Conservation (phyloP, 2,797 vertebrate species). For the Carduelis carduelis region DNA sequence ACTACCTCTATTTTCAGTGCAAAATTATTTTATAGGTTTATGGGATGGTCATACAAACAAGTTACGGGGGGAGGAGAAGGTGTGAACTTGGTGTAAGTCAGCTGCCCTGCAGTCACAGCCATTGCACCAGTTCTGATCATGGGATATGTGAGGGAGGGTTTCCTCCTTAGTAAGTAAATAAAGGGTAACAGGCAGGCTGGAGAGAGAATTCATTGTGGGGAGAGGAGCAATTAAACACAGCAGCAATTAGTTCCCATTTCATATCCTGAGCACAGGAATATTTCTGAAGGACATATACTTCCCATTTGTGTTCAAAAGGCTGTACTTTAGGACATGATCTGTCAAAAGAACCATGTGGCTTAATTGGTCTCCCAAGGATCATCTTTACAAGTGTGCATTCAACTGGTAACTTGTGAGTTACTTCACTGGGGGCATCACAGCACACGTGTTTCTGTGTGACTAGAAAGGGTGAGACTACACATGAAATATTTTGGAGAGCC, state of each 20-base stretch:
- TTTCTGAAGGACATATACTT: slow-evolving; percentile 1
- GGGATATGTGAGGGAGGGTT: background rate
- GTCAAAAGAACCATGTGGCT: background rate
- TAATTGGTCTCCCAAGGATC: background rate
- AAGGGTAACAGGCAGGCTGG: background rate
- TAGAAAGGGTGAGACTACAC: background rate
- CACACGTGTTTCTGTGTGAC: background rate
- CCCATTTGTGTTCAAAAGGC: background rate
- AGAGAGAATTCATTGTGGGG: background rate
- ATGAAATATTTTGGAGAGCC: background rate
- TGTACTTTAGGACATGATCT: background rate
- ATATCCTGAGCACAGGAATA: background rate
- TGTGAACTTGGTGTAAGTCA: background rate
- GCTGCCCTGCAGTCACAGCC: background rate
- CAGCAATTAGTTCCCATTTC: background rate
- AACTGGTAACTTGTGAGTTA: background rate
- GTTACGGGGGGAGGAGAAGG: background rate
- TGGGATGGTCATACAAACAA: background rate
- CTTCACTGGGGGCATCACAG: background rate
- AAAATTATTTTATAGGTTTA: background rate
- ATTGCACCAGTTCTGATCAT: background rate
- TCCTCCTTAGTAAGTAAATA: background rate
- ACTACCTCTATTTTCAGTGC: background rate
- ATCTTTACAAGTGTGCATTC: background rate
- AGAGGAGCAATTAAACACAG: background rate